Percentiles rank a stretch among this genome's conserved stretches.
Evolutionary conservation across 2,888 invertebrate genomes (phyloP).

Genomic region (Anaspis maculata): DNA sequence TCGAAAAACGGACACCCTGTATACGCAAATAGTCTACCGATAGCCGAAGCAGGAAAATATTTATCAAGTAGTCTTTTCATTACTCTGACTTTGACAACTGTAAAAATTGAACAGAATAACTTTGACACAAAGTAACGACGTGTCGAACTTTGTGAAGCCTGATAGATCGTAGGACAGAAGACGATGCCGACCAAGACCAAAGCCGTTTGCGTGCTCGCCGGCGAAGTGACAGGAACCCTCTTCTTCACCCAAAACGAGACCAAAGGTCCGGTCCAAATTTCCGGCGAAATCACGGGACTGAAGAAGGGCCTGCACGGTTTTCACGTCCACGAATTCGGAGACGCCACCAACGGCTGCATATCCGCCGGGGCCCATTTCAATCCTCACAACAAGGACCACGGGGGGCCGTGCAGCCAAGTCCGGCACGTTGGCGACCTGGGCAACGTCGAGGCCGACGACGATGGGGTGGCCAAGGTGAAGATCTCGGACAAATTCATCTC

Average conservation of each 20-base stretch:
- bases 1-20: too few species aligned
- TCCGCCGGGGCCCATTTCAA: conserved; percentile 94
- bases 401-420: conserved; percentile 60
- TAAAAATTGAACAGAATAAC: too few species aligned
- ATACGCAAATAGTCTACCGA: too few species aligned
- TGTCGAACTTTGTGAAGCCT: too few species aligned
- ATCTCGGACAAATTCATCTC: conserved; percentile 58
- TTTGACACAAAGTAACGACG: too few species aligned
- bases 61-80: too few species aligned
- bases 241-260: conserved; percentile 70
- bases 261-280: conserved; percentile 63
- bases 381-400: conserved; percentile 73
- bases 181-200: conserved; percentile 55
- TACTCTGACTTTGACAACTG: too few species aligned
- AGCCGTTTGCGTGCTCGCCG: conserved; percentile 82
- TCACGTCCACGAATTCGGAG: conserved; percentile 95
- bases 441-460: conserved; percentile 55
- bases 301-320: conserved; percentile 77
- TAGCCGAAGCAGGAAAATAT: too few species aligned
- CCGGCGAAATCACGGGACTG: conserved; percentile 75
- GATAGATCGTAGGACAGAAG: too few species aligned
- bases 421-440: conserved; percentile 84
- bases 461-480: conserved; percentile 58
- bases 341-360: conserved; percentile 89
- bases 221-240: conserved; percentile 76